Percentiles rank a stretch among this genome's conserved stretches.
phyloP scores from a whole-genome alignment of 2,113 vertebrate species.

The Syngnathoides biaculeatus region DNA sequence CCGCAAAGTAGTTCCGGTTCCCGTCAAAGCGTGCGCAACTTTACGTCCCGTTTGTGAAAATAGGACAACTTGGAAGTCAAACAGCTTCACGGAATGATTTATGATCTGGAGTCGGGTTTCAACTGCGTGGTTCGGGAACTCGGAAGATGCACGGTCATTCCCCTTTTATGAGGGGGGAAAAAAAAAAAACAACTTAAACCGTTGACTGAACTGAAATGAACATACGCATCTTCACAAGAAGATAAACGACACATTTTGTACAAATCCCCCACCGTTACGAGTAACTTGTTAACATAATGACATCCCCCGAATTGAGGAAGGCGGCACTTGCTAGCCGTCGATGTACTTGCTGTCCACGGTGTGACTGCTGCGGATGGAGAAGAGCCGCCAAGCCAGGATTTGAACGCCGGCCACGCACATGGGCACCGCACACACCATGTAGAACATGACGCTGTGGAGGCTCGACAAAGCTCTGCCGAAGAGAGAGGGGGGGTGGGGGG shows the following conservation, averaged over 20 bases:
- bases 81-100: neutral
- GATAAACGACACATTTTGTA: neutral
- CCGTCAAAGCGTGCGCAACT: no score
- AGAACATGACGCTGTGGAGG: conserved; percentile 82
- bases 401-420: conserved; percentile 74
- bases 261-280: no score
- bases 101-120: neutral
- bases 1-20: no score
- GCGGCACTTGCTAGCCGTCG: conserved; percentile 43
- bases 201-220: neutral
- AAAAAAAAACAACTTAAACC: no score
- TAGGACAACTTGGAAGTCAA: neutral
- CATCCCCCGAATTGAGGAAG: neutral
- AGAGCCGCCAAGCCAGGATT: conserved; percentile 80
- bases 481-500: neutral
- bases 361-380: conserved; percentile 84
- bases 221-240: neutral
- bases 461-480: conserved; percentile 68
- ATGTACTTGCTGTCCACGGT: conserved; percentile 53
- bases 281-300: no score
- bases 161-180: no score
- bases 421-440: conserved; percentile 82
- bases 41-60: neutral
- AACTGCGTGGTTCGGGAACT: neutral
- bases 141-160: no score